phyloP scores from a whole-genome alignment of 2,113 vertebrate genomes.

The Cyanoliseus patagonus region DNA sequence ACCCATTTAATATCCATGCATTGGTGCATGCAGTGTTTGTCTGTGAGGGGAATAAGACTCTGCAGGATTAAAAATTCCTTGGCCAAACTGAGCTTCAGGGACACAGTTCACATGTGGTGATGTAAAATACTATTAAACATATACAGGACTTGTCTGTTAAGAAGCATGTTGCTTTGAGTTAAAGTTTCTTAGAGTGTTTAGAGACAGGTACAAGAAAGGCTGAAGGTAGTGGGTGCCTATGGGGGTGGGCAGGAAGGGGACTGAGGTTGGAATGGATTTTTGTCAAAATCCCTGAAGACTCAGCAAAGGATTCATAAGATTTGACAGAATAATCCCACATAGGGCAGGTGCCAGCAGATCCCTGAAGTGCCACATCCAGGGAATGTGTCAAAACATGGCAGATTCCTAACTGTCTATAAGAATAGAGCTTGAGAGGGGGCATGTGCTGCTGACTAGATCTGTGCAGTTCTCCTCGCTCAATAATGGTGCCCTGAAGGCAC shows the following conservation, averaged over 20 bases:
- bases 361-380: background rate
- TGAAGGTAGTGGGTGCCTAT: background rate
- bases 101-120: background rate
- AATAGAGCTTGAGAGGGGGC: background rate
- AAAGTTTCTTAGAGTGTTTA: background rate
- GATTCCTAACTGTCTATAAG: background rate
- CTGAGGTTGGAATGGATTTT: background rate
- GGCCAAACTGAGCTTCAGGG: background rate
- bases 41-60: background rate
- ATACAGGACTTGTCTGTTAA: background rate
- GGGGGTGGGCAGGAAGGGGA: fast-evolving
- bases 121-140: background rate
- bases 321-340: background rate
- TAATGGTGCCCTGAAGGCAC: background rate
- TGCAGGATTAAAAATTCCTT: background rate
- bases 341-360: background rate
- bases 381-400: background rate
- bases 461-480: background rate
- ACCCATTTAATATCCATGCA: fast-evolving
- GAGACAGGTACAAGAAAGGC: background rate
- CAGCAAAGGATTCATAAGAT: background rate
- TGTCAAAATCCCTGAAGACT: background rate
- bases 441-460: background rate
- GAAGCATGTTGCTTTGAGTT: background rate
- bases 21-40: background rate